phyloP scores from a whole-genome alignment of 2,888 invertebrate genomes.

The Troilus luridus region DNA sequence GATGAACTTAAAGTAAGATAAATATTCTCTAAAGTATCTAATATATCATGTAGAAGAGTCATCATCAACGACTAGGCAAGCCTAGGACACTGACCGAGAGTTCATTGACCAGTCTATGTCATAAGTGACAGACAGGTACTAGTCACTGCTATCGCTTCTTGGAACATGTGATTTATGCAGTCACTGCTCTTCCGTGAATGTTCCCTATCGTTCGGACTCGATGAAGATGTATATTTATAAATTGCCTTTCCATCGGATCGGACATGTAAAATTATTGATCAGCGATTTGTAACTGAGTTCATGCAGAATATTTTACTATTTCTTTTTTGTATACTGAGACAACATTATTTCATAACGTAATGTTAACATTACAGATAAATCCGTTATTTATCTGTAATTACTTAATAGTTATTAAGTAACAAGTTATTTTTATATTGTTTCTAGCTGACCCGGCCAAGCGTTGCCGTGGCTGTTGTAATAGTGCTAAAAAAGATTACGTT shows the following conservation, averaged over 20 bases:
- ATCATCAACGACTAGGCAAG: background rate
- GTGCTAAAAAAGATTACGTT: too few relatives aligned
- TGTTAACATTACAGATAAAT: too few relatives aligned
- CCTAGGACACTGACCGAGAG: constrained; percentile 4
- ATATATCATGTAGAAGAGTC: background rate
- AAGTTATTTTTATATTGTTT: too few relatives aligned
- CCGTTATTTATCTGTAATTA: too few relatives aligned
- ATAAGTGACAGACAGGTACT: constrained; percentile 15
- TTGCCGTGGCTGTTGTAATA: too few relatives aligned
- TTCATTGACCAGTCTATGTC: background rate
- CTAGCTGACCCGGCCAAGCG: too few relatives aligned
- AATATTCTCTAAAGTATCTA: background rate
- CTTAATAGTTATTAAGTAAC: too few relatives aligned
- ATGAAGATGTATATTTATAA: background rate
- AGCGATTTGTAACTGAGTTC: background rate
- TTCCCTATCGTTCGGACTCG: background rate
- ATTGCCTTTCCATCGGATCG: background rate
- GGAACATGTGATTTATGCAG: constrained; percentile 37
- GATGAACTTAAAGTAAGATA: too few relatives aligned
- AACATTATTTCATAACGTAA: background rate
- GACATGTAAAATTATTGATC: background rate
- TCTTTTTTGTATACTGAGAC: background rate
- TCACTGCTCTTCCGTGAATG: constrained; percentile 24
- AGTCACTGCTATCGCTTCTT: constrained; percentile 37
- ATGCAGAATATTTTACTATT: background rate